phyloP scores from a whole-genome alignment of 2,797 vertebrate genomes.

The Glossophaga mutica region DNA sequence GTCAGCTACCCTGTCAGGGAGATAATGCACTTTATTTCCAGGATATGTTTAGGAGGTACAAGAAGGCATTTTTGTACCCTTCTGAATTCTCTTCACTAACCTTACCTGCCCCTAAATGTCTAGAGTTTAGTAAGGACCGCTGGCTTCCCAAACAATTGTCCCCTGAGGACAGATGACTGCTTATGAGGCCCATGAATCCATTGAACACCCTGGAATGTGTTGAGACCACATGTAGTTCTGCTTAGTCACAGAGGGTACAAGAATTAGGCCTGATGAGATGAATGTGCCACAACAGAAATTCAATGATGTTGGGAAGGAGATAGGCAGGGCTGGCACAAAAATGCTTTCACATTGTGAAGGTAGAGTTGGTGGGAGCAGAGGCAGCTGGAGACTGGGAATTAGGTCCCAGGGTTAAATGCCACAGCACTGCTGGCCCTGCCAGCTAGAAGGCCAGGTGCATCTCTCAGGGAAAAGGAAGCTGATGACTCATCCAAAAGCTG shows the following conservation, averaged over 20 bases:
- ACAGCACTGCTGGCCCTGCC: not conserved
- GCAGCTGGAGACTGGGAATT: not conserved
- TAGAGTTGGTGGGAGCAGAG: too few relatives aligned
- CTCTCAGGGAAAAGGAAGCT: not conserved
- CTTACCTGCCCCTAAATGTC: not conserved
- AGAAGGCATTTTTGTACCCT: not conserved
- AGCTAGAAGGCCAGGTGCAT: not conserved
- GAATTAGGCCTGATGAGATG: not conserved
- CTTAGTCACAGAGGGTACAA: not conserved
- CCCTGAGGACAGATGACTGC: not conserved
- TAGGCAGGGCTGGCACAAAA: not conserved
- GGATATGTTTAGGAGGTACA: not conserved
- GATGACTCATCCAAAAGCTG: slow-evolving; percentile 2
- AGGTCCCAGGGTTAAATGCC: not conserved
- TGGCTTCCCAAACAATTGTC: not conserved
- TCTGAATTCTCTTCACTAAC: not conserved
- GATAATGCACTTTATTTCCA: not conserved
- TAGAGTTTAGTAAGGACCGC: not conserved
- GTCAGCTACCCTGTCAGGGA: not conserved
- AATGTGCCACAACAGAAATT: not conserved
- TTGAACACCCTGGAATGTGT: not conserved
- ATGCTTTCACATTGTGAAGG: too few relatives aligned
- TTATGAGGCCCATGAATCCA: not conserved
- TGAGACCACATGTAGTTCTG: too few relatives aligned
- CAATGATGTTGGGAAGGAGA: not conserved